Base-by-base conservation (phyloP, 2,113 vertebrate species). In the Oplegnathus fasciatus region DNA sequence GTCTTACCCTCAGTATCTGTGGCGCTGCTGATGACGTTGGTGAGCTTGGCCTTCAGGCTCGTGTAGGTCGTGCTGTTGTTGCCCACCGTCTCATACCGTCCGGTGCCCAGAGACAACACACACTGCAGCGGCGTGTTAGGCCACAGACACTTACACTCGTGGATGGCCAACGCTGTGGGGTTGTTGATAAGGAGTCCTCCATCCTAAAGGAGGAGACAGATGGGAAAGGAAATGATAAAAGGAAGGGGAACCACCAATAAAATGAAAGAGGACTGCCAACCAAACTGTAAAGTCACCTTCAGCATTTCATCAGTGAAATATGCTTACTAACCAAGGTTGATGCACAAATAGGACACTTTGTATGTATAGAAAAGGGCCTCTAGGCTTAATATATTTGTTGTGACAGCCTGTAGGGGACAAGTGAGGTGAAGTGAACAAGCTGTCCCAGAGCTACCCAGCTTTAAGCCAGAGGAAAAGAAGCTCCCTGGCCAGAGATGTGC, bases 131-230 rank as follows among this genome's bases (percentile, higher is more conserved):
- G 97, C 0, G 96, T 96, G 55, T 96, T 95, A 0, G 98, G 98
- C 98, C 98, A 99, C 58, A 99, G 95, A 84, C 97, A 97, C 87
- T 98, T 99, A 87, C 98, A 98, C 91, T 99, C 98, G 0, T 99
- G 98, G 85, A 99, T 96, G 73, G 98, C 98, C 91, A 99, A 84
- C 0, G 98, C 98, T 1, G 97, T 98, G 79, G 98, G 98, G 85
- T 99, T 99, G 95, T 99, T 99, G 76, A 99, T 95, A 55, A 99
- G 96, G 37, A 99, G 96, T 22, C 98, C 98, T 84, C 98, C 98
- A n/a, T 99, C 98, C 98, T 99, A 85, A 42, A 85, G 0, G 40
- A 72, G 2, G 50, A 60, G 18, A 66, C 2, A 42, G 2, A 80
- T n/a, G 24, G 3, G 10, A 44, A 9, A 34, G 26, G 17, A 42